phyloP scores from a whole-genome alignment of 2,113 vertebrate genomes.

The Todiramphus saurophagus region DNA sequence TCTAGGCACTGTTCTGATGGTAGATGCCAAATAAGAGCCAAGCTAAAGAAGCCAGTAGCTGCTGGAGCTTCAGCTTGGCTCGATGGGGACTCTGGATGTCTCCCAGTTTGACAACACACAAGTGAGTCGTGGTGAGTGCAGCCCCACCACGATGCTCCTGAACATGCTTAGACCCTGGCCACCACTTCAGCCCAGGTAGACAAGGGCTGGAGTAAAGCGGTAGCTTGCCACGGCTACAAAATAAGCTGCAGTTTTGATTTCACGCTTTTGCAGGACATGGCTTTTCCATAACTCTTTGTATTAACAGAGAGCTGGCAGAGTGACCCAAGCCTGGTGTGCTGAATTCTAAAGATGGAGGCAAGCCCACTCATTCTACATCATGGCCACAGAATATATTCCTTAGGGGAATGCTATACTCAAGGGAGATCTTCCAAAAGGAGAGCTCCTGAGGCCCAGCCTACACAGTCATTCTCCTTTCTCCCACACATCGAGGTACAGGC shows the following conservation, averaged over 20 bases:
- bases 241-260: not conserved
- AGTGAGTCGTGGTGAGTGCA: not conserved
- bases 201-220: rapidly evolving
- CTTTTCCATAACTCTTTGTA: not conserved
- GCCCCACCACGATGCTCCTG: rapidly evolving
- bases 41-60: not conserved
- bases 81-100: not conserved
- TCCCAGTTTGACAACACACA: not conserved
- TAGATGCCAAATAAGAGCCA: not conserved
- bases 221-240: not conserved
- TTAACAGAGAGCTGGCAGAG: not conserved
- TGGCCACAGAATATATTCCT: not conserved
- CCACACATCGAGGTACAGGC: not conserved
- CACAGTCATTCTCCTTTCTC: not conserved
- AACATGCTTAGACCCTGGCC: not conserved
- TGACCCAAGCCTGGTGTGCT: not conserved
- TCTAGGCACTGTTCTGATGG: not conserved
- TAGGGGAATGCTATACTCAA: not conserved
- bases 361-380: not conserved
- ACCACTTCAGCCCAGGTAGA: not conserved
- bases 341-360: not conserved
- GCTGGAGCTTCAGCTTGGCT: not conserved
- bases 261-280: not conserved
- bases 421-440: not conserved
- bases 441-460: not conserved